Conservation (phyloP, 2,797 vertebrate genomes). For the Anguilla anguilla region DNA sequence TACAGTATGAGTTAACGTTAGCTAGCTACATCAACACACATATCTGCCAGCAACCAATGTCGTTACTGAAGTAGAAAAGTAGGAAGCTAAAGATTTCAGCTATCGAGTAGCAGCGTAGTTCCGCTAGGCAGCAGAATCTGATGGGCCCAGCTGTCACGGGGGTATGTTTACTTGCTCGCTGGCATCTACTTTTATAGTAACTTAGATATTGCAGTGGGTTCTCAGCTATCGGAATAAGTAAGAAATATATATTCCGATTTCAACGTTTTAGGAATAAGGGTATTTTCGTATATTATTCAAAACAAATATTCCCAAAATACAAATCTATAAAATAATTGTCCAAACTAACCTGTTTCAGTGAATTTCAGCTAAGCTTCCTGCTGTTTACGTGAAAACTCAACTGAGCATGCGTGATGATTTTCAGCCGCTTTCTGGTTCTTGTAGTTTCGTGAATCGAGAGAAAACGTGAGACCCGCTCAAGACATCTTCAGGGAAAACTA, state of each 20-base stretch:
- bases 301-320: constrained; percentile 13
- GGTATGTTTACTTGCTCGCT: neutral
- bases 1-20: neutral
- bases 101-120: neutral
- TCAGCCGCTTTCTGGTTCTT: constrained; percentile 53
- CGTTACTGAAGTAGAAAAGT: neutral
- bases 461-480: neutral
- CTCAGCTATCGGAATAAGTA: neutral
- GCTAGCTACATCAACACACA: neutral
- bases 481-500: neutral
- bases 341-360: constrained; percentile 64
- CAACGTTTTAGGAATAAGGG: neutral
- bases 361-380: constrained; percentile 69
- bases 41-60: neutral
- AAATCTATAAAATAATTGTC: constrained; percentile 57
- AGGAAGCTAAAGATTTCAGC: neutral
- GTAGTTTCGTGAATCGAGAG: constrained; percentile 45
- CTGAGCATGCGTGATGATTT: constrained; percentile 55
- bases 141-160: constrained; percentile 16
- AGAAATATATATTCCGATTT: neutral
- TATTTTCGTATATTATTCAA: neutral
- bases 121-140: neutral
- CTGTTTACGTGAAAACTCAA: constrained; percentile 63
- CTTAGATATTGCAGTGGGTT: neutral
- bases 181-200: neutral